phyloP scores from a whole-genome alignment of 2,113 vertebrate species.

The Lampris megalopsis region DNA sequence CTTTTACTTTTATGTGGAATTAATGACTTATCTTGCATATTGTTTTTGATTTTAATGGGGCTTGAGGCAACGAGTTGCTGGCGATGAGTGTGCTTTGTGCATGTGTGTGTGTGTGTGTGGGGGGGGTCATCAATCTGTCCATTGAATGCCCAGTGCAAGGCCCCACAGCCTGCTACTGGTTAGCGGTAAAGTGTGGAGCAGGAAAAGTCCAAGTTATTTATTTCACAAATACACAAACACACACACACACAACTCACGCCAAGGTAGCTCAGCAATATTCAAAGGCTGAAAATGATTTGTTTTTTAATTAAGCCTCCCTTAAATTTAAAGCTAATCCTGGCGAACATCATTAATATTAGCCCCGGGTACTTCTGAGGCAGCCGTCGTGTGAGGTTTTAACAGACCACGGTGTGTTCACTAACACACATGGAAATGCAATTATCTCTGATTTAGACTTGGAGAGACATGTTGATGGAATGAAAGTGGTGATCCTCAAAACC shows the following conservation, averaged over 20 bases:
- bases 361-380: not conserved
- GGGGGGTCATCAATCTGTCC: too few species aligned
- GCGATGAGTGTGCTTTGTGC: too few species aligned
- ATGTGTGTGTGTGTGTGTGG: too few species aligned
- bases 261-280: not conserved
- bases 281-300: constrained; percentile 44
- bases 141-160: too few species aligned
- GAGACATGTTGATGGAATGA: constrained; percentile 1
- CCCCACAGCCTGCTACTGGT: too few species aligned
- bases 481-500: not conserved
- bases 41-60: too few species aligned
- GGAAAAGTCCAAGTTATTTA: not conserved
- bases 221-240: not conserved
- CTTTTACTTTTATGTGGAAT: too few species aligned
- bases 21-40: too few species aligned
- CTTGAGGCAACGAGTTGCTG: too few species aligned
- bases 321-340: not conserved
- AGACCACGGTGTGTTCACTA: not conserved
- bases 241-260: constrained; percentile 8
- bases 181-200: constrained; percentile 6
- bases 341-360: not conserved
- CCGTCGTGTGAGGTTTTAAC: not conserved
- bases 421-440: not conserved
- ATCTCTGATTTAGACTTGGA: not conserved
- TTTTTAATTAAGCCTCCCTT: constrained; percentile 17